Conservation (phyloP, 2,797 vertebrate genomes). For the Bradypus variegatus region DNA sequence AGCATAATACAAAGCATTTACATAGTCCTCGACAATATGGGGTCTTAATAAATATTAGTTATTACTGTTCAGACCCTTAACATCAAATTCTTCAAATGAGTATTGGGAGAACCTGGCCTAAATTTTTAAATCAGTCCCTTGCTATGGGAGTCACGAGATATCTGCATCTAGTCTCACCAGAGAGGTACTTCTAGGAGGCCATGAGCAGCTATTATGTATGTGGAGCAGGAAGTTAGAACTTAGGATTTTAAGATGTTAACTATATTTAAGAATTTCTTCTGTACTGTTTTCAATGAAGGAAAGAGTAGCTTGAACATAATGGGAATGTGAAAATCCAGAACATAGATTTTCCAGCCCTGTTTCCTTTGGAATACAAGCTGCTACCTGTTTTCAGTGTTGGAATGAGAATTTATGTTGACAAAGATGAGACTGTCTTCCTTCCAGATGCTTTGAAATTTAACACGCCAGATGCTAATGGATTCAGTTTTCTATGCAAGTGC, state of each 20-base stretch:
- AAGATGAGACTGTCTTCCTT: neutral
- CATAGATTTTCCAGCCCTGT: neutral
- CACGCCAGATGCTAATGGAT: slow-evolving; percentile 23
- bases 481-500: slow-evolving; percentile 18
- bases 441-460: slow-evolving; percentile 37
- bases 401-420: slow-evolving; percentile 38
- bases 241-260: neutral
- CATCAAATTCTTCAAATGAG: neutral
- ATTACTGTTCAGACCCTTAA: neutral
- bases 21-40: neutral
- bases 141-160: neutral
- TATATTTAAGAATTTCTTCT: neutral
- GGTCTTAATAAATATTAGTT: neutral
- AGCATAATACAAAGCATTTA: neutral
- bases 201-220: neutral
- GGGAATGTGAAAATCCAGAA: slow-evolving; percentile 9
- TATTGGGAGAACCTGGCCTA: neutral
- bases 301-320: slow-evolving; percentile 16
- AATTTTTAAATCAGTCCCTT: neutral
- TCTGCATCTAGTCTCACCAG: neutral
- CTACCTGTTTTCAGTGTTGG: slow-evolving; percentile 33
- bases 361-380: slow-evolving; percentile 45
- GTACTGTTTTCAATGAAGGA: slow-evolving; percentile 5
- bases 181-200: neutral
- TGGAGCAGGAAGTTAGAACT: neutral